Base-by-base conservation (phyloP, 1,140 invertebrate genomes). In the Lasioglossum albipes region DNA sequence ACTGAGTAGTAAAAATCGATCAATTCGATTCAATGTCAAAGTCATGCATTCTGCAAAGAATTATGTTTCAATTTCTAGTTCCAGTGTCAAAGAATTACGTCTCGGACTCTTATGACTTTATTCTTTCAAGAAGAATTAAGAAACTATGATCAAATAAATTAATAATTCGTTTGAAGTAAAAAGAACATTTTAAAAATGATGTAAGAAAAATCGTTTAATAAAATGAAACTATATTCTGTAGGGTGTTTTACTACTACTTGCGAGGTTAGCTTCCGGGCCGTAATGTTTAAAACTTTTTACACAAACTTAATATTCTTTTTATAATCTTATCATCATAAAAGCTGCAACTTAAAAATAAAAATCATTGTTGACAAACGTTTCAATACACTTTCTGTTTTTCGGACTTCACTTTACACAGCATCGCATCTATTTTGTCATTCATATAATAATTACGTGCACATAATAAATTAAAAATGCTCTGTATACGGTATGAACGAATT, bases 1-100 rank as follows among this genome's bases (percentile, higher is more conserved):
- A 88, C 89, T 90, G 85, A 88, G 75, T 75, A 83, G 76, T 62
- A 45, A 82, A 31, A 52, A 80, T 66, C 64, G 69, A 52, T 76
- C 57, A 73, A 62, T 62, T 82, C 75, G 71, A 89, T 76, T 83
- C 87, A 75, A 77, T 73, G 74, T 61, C 72, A 75, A 85, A 75
- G 52, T 73, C 73, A 22, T 22, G 18, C 36, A 31, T 61, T 49
- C 22, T 16, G 41, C 9, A 73, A 57, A 77, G 61, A 77, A 62
- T 36, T 59, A 64, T 7, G 22, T 0, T 62, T 9, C 16, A 62
- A 16, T 31, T 27, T 41, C 9, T 61, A 2, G 45, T 7, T n/a
- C 12, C 27, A 20, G 0, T 45, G 16, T 22, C 49, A 41, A n/a
- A n/a, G n/a, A n/a, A n/a, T n/a, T n/a, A n/a, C n/a, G n/a, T n/a